Conservation (phyloP, 2,888 invertebrate genomes). For the Ommatoiulus sabulosus region DNA sequence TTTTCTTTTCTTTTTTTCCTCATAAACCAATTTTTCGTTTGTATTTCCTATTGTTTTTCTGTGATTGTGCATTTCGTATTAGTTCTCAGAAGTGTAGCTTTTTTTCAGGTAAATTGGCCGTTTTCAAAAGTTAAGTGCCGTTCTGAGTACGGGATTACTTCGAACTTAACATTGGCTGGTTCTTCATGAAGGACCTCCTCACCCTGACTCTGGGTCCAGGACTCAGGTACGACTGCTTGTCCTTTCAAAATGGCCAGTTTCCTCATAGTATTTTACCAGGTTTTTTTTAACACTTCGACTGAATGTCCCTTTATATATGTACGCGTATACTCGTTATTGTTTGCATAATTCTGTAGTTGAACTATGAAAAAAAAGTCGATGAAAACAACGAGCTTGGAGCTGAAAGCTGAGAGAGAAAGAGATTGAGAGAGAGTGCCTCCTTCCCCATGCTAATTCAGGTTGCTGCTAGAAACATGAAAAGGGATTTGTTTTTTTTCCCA, state of each 20-base stretch:
- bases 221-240: background rate
- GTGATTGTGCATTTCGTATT: constrained; percentile 19
- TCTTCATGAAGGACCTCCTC: background rate
- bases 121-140: background rate
- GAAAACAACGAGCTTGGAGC: background rate
- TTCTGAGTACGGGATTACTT: background rate
- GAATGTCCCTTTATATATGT: background rate
- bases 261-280: background rate
- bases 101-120: constrained; percentile 3
- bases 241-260: background rate
- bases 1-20: background rate
- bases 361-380: background rate
- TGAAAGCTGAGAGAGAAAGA: background rate
- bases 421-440: background rate
- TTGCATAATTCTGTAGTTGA: constrained; percentile 12
- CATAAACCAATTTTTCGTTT: constrained; percentile 1
- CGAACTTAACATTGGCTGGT: background rate
- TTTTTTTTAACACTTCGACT: background rate
- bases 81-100: background rate
- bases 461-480: background rate
- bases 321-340: background rate
- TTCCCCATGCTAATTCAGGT: background rate
- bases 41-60: background rate
- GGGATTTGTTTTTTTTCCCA: background rate
- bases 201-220: background rate